Base-by-base conservation (phyloP, 2,888 invertebrate genomes). In the Cryptophagus acutangulus region DNA sequence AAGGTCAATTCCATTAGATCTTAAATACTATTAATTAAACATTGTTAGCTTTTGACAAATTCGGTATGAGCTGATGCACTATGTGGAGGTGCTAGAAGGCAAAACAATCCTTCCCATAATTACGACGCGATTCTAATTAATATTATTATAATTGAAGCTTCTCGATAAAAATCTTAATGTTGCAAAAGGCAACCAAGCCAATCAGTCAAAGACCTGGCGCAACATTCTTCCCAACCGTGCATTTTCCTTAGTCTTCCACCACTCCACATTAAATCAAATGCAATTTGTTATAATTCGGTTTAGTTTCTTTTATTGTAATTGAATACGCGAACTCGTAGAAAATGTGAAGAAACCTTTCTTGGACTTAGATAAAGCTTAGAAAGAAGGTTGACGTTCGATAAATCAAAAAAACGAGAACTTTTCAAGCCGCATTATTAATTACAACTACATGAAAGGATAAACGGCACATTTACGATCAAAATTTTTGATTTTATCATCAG, bases 311-410 rank as follows among this genome's bases (percentile, higher is more conserved):
- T 36, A 10, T 36, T 16, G 17, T 36, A 6, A 26, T 13, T 18
- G 3, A 17, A 5, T 17, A 51, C 46, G 50, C 48, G 61, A 58
- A 61, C 55, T 57, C 61, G 40, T 59, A 61, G 46, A 54, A 31
- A 20, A 55, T 52, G 48, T 46, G 54, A 58, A 59, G 61, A 61
- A 61, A 59, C 59, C 59, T 58, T 61, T 59, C 57, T 54, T 48
- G 36, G 55, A 56, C 56, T 55, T 59, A 57, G 48, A 49, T 49
- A 48, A 45, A 50, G 44, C 41, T 48, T 46, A 52, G 14, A 31
- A 20, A 20, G n/a, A 20, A 20, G n/a, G 24, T 20, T 20, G 24
- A n/a, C n/a, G n/a, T n/a, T n/a, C n/a, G 24, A 20, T n/a, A 29
- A 29, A 6, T 12, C 30, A 29, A 6, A 12, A n/a, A n/a, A n/a